These are phyloP conservation scores for Pachypeltis micranthus DNA, from an alignment of 1,140 invertebrate genomes.

Conservation along the genomic window DNA sequence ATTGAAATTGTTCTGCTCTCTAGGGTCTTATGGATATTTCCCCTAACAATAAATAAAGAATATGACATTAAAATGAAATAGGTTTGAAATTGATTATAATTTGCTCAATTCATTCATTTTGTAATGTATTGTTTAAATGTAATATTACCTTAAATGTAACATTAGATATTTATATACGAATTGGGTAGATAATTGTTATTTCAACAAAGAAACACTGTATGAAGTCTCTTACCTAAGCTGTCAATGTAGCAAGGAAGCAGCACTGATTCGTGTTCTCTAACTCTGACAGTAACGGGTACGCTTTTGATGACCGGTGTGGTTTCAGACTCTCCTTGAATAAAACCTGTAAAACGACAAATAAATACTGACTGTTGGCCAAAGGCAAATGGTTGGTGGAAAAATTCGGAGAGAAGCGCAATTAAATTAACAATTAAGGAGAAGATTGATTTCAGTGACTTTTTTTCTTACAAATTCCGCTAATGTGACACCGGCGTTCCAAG, in stretches of 20 bases:
- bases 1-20: no score
- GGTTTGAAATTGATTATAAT: neutral
- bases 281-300: conserved; percentile 53
- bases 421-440: no score
- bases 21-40: no score
- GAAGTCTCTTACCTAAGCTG: conserved; percentile 37
- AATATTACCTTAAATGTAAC: neutral
- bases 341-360: conserved; percentile 5
- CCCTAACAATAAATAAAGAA: neutral
- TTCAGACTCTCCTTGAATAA: neutral
- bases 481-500: no score
- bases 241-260: conserved; percentile 56
- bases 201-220: conserved; percentile 1
- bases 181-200: no score
- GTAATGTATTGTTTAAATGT: neutral
- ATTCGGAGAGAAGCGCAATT: no score
- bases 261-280: conserved; percentile 58
- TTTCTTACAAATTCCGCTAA: no score
- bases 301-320: neutral
- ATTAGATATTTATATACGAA: neutral
- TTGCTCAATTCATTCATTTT: neutral
- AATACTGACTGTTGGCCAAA: neutral
- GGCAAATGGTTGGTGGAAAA: neutral
- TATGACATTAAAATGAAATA: neutral
- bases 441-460: no score